Conservation (phyloP, 2,797 vertebrate species). For the Limosa lapponica region DNA sequence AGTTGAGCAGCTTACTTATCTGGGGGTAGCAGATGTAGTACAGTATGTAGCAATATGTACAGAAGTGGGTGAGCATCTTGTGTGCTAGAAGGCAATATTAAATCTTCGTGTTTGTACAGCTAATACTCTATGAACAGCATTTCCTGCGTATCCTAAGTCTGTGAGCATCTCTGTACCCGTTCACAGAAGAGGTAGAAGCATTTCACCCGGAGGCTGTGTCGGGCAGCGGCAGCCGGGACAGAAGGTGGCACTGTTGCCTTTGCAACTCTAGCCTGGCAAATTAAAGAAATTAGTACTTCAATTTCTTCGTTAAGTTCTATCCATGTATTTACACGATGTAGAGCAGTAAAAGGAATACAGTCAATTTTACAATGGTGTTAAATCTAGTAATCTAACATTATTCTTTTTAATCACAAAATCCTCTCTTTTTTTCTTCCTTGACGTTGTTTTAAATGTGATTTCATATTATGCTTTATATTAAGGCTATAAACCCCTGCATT, state of each 20-base stretch:
- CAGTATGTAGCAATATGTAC: neutral
- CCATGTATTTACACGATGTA: accelerated
- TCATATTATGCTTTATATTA: neutral
- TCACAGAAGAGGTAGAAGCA: neutral
- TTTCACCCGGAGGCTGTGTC: neutral
- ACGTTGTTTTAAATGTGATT: neutral
- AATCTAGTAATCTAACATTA: accelerated
- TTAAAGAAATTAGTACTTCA: neutral
- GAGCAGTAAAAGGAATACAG: accelerated
- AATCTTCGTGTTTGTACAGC: no score
- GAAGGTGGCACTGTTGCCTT: neutral
- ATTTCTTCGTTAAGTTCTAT: neutral
- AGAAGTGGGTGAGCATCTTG: neutral
- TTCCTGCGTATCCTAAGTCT: neutral
- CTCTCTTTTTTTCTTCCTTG: neutral
- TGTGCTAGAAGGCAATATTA: neutral
- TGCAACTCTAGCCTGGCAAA: neutral
- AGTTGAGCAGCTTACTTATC: neutral
- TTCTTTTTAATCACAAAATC: neutral
- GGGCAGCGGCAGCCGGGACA: neutral
- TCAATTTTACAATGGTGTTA: accelerated
- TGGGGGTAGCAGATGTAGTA: neutral
- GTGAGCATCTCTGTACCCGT: neutral
- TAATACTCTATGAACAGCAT: no score
- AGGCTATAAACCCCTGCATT: neutral